phyloP scores from a whole-genome alignment of 37 sponge, comb jelly and placozoan species.

The Ephydatia muelleri region DNA sequence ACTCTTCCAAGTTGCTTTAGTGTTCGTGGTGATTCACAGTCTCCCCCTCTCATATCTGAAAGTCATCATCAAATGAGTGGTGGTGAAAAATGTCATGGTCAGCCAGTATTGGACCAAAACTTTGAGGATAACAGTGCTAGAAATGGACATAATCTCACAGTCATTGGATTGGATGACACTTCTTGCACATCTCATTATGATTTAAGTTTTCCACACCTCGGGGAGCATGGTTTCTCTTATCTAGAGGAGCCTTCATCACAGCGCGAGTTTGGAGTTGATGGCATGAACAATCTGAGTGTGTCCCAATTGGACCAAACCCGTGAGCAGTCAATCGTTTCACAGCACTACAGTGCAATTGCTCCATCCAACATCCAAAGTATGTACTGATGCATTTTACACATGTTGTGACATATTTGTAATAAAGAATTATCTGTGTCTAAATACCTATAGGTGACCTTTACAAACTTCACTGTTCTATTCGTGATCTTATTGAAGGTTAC shows the following conservation, averaged over 20 bases:
- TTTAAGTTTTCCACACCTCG: background rate
- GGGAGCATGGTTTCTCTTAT: too few relatives aligned
- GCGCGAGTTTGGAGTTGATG: too few relatives aligned
- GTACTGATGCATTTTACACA: background rate
- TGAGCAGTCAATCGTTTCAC: background rate
- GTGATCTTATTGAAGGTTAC: constrained; percentile 25
- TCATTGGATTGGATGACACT: background rate
- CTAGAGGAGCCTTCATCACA: too few relatives aligned
- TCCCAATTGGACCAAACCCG: background rate
- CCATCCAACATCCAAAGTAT: background rate
- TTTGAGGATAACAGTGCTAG: background rate
- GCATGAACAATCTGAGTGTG: background rate
- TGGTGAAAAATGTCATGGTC: background rate
- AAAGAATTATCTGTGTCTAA: background rate
- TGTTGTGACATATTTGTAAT: background rate
- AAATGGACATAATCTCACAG: background rate
- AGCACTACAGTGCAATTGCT: background rate
- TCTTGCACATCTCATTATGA: background rate
- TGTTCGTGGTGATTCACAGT: background rate
- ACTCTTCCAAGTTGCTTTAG: constrained; percentile 10
- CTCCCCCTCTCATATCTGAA: background rate
- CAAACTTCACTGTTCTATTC: constrained; percentile 29
- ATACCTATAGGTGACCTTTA: background rate
- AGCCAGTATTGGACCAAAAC: background rate
- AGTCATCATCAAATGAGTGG: background rate